These are phyloP conservation scores for Drosophila pachea DNA, from an alignment of 1,140 invertebrate genomes.

Conservation along the genomic window DNA sequence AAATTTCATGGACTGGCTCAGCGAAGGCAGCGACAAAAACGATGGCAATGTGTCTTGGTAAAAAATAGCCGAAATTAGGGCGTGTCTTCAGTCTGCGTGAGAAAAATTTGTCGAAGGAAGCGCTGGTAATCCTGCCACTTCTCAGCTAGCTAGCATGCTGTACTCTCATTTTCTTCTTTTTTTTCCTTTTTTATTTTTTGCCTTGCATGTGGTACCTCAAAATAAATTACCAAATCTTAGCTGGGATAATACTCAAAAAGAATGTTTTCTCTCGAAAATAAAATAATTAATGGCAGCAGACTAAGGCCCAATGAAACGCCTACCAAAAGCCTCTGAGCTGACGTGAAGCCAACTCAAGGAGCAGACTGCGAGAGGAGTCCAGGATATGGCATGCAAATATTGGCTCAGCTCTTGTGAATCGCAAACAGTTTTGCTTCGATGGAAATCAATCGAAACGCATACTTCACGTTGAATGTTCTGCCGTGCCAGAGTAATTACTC, in stretches of 20 bases:
- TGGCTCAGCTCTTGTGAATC: neutral
- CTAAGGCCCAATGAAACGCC: constrained; percentile 29
- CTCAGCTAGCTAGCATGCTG: no score
- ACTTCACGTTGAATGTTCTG: neutral
- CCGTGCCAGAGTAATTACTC: neutral
- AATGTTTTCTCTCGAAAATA: constrained; percentile 10
- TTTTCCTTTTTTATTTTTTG: constrained; percentile 3
- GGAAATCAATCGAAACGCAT: constrained; percentile 1
- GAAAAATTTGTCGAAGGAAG: constrained; percentile 47
- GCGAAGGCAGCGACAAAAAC: constrained; percentile 1
- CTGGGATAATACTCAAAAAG: constrained; percentile 52
- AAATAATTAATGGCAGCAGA: constrained; percentile 58
- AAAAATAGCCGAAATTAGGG: constrained; percentile 60
- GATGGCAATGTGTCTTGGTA: constrained; percentile 22
- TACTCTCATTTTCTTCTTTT: constrained; percentile 1
- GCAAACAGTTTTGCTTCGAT: neutral
- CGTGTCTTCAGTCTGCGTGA: constrained; percentile 60
- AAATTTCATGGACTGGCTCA: constrained; percentile 47
- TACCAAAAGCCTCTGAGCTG: constrained; percentile 1
- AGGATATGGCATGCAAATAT: neutral
- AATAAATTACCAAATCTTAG: constrained; percentile 68
- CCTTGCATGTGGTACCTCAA: constrained; percentile 63
- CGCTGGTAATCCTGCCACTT: constrained; percentile 48
- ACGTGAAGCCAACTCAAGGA: no score
- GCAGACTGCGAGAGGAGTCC: neutral